A percentile compares a stretch with the other conserved stretches of the same genome.
Conservation (phyloP, 2,797 vertebrate genomes). For the Rhynchotus rufescens region DNA sequence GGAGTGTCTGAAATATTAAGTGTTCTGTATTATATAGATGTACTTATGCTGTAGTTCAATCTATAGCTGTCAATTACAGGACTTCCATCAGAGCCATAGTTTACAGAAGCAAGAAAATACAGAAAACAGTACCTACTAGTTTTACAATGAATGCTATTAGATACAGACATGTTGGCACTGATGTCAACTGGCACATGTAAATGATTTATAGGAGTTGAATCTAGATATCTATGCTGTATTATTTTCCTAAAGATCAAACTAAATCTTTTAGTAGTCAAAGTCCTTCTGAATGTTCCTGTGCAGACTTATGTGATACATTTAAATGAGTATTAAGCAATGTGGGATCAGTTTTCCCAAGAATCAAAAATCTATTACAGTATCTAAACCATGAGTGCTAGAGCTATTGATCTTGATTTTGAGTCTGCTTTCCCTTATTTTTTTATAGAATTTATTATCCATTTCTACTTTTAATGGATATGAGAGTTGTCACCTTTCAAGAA, state of each 20-base stretch:
- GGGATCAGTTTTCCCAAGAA: not conserved
- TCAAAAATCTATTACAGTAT: not conserved
- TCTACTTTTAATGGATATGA: constrained; percentile 1
- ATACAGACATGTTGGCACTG: not conserved
- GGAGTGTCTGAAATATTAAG: not conserved
- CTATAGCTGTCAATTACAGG: not conserved
- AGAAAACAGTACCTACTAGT: not conserved
- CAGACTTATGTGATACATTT: not conserved
- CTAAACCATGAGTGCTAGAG: not conserved
- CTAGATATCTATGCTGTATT: not conserved
- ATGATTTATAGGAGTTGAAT: not conserved
- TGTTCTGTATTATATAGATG: not conserved
- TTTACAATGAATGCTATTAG: not conserved
- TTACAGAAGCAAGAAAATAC: not conserved
- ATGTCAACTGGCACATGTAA: not conserved
- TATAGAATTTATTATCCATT: not conserved
- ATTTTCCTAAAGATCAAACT: not conserved
- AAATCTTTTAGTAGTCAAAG: not conserved
- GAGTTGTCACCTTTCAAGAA: not conserved
- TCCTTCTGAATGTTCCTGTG: not conserved
- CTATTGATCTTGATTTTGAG: not conserved
- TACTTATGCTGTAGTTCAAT: not conserved
- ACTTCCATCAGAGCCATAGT: not conserved
- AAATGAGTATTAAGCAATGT: not conserved
- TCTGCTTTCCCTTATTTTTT: not conserved